Percentiles rank a stretch among this genome's conserved stretches.
Conservation (phyloP, 1,140 invertebrate genomes). For the Dendrolimus punctatus region DNA sequence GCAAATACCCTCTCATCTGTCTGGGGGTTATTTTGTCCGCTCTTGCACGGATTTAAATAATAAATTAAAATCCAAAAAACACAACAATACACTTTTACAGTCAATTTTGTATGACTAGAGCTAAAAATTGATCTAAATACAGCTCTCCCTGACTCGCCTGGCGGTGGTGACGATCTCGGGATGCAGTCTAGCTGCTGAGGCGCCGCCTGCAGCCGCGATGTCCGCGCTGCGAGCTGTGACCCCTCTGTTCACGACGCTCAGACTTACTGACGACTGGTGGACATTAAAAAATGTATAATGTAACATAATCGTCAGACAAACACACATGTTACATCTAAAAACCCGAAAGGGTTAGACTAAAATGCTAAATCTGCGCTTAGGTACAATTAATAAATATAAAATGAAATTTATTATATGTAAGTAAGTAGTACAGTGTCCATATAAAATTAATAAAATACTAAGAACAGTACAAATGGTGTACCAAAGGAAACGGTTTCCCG, state of each 20-base stretch:
- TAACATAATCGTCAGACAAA: not conserved
- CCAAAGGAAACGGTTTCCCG: no score
- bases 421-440: no score
- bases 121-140: slow-evolving; percentile 76
- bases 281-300: not conserved
- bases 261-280: slow-evolving; percentile 74
- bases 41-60: not conserved
- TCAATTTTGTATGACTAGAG: no score
- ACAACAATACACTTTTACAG: not conserved
- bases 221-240: slow-evolving; percentile 68
- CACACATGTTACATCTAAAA: no score
- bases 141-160: slow-evolving; percentile 86
- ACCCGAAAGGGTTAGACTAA: no score
- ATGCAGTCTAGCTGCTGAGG: slow-evolving; percentile 26
- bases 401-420: no score
- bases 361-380: no score
- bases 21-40: no score
- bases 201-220: slow-evolving; percentile 34
- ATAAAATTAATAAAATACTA: no score
- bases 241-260: slow-evolving; percentile 74
- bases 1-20: no score
- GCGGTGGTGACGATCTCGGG: slow-evolving; percentile 84
- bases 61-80: not conserved
- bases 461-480: no score
- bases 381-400: no score